Evolutionary conservation across 2,797 vertebrate species (phyloP).

Genomic region (Benthosema pterotum): DNA sequence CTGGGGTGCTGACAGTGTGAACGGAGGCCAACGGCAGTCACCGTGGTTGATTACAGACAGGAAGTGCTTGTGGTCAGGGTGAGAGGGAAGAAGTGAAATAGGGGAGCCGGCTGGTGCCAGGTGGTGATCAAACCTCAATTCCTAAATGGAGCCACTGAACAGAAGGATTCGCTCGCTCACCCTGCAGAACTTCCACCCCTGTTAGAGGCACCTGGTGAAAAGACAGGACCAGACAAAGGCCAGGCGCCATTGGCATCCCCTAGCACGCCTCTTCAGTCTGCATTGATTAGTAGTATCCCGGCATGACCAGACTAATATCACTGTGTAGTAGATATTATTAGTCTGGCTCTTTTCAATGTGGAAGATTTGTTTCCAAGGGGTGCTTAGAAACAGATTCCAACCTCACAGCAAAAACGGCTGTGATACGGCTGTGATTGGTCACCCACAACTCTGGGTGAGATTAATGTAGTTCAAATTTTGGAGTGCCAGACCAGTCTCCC

Average conservation of each 20-base stretch:
- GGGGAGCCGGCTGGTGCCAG: constrained; percentile 16
- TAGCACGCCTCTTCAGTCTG: too few relatives aligned
- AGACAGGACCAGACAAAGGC: background rate
- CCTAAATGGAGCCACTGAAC: constrained; percentile 2
- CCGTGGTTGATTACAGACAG: constrained; percentile 62
- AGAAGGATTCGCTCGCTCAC: constrained; percentile 7
- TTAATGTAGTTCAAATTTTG: too few relatives aligned
- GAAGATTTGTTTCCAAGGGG: too few relatives aligned
- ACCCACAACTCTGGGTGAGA: too few relatives aligned
- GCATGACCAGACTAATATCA: too few relatives aligned
- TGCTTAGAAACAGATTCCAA: too few relatives aligned
- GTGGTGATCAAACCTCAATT: constrained; percentile 26
- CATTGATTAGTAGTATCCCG: too few relatives aligned
- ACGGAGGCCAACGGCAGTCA: constrained; percentile 48
- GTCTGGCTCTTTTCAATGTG: too few relatives aligned
- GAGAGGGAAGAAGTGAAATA: constrained; percentile 23
- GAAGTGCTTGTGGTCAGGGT: constrained; percentile 44
- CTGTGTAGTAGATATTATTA: too few relatives aligned
- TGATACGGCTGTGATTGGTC: too few relatives aligned
- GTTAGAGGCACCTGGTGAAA: constrained; percentile 9
- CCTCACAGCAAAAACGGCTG: too few relatives aligned
- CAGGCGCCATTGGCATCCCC: background rate
- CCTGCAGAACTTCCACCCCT: constrained; percentile 10
- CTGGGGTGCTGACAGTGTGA: constrained; percentile 50
- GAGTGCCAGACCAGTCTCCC: too few relatives aligned